These are phyloP conservation scores for Agapornis canus DNA, from an alignment of 2,797 vertebrate species.

Conservation along the genomic window DNA sequence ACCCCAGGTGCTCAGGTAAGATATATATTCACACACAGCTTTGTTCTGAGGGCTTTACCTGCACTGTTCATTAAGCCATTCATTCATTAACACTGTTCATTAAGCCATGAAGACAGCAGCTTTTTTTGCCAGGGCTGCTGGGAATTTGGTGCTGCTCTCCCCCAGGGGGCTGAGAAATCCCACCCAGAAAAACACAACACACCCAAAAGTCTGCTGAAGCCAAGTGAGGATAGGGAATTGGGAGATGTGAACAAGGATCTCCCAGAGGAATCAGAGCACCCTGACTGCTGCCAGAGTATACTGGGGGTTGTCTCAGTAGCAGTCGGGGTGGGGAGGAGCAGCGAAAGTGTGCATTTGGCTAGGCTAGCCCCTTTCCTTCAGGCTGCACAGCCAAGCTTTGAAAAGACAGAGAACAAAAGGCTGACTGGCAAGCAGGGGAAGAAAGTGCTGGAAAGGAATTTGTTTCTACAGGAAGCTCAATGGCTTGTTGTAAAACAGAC, in stretches of 20 bases:
- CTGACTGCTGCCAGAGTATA: conserved; percentile 37
- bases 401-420: conserved; percentile 63
- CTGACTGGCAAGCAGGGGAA: conserved; percentile 14
- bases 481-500: conserved; percentile 53
- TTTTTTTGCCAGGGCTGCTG: not conserved
- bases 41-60: not conserved
- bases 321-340: not conserved
- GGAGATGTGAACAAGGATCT: conserved; percentile 20
- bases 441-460: conserved; percentile 64
- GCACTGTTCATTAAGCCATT: not conserved
- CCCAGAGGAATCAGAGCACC: conserved; percentile 48
- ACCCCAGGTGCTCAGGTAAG: not conserved
- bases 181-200: conserved; percentile 20
- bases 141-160: not conserved
- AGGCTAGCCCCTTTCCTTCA: conserved; percentile 48
- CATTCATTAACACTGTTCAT: too few species aligned
- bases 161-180: not conserved
- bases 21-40: rapidly evolving
- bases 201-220: conserved; percentile 46
- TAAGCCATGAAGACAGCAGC: not conserved
- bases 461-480: conserved; percentile 61
- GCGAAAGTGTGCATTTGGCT: not conserved
- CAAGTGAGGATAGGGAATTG: not conserved
- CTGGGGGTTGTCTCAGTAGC: conserved; percentile 5
- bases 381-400: conserved; percentile 47